Evolutionary conservation across 2,888 invertebrate species (phyloP).

Genomic region (Hipparchia semele): DNA sequence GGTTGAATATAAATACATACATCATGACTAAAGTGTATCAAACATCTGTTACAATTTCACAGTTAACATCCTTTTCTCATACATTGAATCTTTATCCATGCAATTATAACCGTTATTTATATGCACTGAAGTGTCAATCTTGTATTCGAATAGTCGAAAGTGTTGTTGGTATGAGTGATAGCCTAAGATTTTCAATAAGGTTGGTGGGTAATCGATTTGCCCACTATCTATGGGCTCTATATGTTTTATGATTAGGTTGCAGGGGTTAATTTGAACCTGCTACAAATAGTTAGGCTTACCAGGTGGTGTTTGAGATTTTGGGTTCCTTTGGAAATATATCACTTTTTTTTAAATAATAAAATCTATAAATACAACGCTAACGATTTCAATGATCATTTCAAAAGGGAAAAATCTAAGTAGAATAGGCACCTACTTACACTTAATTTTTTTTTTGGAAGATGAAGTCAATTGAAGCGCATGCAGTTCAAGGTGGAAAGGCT

Average conservation of each 20-base stretch:
- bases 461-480: no score
- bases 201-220: slow-evolving; percentile 26
- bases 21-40: slow-evolving; percentile 12
- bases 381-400: no score
- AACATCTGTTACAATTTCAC: slow-evolving; percentile 28
- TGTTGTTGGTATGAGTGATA: slow-evolving; percentile 13
- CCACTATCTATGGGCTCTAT: slow-evolving; percentile 9
- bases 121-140: background rate
- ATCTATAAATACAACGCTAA: no score
- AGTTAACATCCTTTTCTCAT: slow-evolving; percentile 22
- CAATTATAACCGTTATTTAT: slow-evolving; percentile 11
- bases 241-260: slow-evolving; percentile 28
- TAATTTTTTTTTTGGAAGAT: no score
- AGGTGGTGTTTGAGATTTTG: slow-evolving; percentile 18
- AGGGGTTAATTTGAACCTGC: slow-evolving; percentile 23
- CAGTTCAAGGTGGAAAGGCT: no score
- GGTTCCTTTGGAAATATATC: slow-evolving; percentile 8
- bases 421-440: no score
- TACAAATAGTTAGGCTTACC: slow-evolving; percentile 18
- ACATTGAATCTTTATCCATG: background rate
- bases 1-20: background rate
- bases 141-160: background rate
- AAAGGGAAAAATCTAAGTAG: no score
- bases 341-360: no score
- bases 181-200: slow-evolving; percentile 20